Evolutionary conservation across 2,113 vertebrate species (phyloP).

Genomic region (Cephalopterus ornatus): DNA sequence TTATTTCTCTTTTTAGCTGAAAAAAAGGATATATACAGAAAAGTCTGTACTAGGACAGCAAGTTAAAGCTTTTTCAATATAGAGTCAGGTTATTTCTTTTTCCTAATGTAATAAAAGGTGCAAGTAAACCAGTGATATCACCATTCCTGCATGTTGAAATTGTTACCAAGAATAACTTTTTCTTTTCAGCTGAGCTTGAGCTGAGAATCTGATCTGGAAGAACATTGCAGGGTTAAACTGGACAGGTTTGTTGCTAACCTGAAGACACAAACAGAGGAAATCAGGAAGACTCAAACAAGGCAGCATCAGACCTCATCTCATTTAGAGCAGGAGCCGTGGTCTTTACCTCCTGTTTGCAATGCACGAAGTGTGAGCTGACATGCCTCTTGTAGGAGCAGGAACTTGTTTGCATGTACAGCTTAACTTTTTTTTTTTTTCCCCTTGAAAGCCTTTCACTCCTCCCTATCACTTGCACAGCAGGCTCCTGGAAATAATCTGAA

Average conservation of each 20-base stretch:
- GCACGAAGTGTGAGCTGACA: background rate
- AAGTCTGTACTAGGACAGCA: background rate
- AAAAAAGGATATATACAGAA: background rate
- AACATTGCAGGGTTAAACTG: background rate
- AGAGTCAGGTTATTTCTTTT: background rate
- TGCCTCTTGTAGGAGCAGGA: background rate
- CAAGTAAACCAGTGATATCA: background rate
- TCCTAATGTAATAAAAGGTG: background rate
- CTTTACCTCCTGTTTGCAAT: background rate
- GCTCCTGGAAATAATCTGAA: background rate
- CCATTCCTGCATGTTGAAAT: background rate
- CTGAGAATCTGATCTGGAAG: background rate
- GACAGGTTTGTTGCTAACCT: background rate
- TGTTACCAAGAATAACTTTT: background rate
- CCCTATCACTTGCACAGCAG: background rate
- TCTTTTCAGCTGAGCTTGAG: background rate
- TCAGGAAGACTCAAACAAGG: background rate
- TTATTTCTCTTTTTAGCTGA: background rate
- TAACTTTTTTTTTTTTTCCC: background rate
- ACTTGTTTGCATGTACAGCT: background rate
- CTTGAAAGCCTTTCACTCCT: background rate
- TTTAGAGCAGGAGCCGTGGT: background rate
- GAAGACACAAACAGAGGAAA: background rate
- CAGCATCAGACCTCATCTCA: background rate
- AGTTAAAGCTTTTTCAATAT: background rate